phyloP scores from a whole-genome alignment of 2,797 vertebrate genomes.

The Amblyraja radiata region DNA sequence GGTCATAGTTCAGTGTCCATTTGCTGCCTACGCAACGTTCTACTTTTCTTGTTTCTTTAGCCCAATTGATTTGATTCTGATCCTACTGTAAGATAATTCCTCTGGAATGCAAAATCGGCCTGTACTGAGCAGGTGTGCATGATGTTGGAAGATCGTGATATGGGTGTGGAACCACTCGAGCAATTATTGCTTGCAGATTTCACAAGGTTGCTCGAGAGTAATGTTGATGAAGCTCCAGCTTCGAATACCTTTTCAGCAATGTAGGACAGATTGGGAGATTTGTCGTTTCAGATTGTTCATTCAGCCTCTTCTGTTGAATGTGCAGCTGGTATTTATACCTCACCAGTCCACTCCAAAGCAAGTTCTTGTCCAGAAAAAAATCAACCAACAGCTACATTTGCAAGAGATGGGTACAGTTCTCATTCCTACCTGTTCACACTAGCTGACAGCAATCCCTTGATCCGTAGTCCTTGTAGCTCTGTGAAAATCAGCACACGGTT shows the following conservation, averaged over 20 bases:
- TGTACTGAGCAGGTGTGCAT: neutral
- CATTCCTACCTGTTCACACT: neutral
- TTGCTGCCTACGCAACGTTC: neutral
- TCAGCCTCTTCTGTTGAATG: neutral
- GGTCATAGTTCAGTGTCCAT: neutral
- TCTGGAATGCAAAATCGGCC: neutral
- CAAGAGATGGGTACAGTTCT: neutral
- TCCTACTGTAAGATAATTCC: neutral
- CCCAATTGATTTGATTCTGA: neutral
- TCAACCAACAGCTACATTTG: neutral
- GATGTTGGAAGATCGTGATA: neutral
- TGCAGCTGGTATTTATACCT: neutral
- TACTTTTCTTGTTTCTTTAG: neutral
- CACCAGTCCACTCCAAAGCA: neutral
- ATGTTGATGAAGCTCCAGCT: neutral
- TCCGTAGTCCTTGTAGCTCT: neutral
- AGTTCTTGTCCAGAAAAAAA: neutral
- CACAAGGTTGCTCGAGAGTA: neutral
- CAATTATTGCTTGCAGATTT: neutral
- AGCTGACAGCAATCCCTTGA: neutral
- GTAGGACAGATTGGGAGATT: neutral
- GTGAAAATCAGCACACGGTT: neutral
- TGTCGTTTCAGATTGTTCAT: neutral
- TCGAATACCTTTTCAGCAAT: neutral
- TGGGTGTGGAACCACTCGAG: neutral